Base-by-base conservation (phyloP, 2,888 invertebrate species). In the Yponomeuta sedellus region DNA sequence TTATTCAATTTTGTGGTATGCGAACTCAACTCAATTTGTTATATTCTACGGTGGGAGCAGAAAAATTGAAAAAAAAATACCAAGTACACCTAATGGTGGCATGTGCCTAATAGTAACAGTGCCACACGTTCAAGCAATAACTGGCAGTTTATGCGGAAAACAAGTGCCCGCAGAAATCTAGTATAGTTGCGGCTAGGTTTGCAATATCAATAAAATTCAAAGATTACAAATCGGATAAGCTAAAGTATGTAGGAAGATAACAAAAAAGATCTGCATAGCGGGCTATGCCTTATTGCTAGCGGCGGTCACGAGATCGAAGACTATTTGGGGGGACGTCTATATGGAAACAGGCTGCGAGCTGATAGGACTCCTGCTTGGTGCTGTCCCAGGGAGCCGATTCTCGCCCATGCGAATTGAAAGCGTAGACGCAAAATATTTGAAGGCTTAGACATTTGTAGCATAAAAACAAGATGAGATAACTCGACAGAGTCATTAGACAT, bases 1-100 rank as follows among this genome's bases (percentile, higher is more conserved):
- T 61, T 61, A 61, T 61, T 61, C n/a, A n/a, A 61, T 34, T 61
- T 16, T 58, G 44, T 52, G 44, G 44, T 52, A 52, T 52, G 16
- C 44, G 44, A 52, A 52, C 12, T 52, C 44, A 52, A 16, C 4
- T 52, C 44, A 10, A 44, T 44, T 44, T 44, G 44, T 44, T 44
- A 44, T 44, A 44, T 44, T 44, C 44, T 10, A 52, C 16, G 16
- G 44, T 52, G 4, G 2, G 12, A 52, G 8, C 34, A 34, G 34
- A 34, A 34, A 34, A 8, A 34, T 34, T 34, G 34, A 34, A 3
- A 34, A 8, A 34, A 8, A 8, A 6, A 8, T 34, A 34, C 6
- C 34, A 34, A 34, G 34, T 34, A 34, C 6, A 34, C 34, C 34
- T 6, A 28, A 5, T 34, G 34, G 34, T 34, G 6, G 3, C 10